phyloP scores from a whole-genome alignment of 2,888 invertebrate genomes.

The Liodrosophila aerea region DNA sequence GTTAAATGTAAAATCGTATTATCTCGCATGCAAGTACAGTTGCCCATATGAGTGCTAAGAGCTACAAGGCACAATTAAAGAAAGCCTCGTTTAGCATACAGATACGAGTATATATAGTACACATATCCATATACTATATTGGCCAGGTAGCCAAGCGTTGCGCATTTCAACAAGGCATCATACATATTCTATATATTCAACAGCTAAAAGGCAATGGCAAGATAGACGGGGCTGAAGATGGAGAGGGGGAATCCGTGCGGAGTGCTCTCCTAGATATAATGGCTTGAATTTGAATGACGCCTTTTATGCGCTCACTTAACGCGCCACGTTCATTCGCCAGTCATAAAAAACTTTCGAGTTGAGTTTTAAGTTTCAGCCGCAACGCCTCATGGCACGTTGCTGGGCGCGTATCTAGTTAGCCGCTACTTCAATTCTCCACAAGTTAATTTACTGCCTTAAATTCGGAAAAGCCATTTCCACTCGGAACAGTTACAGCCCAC shows the following conservation, averaged over 20 bases:
- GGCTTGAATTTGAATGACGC: constrained; percentile 64
- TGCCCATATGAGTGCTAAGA: constrained; percentile 1
- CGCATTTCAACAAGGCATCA: constrained; percentile 26
- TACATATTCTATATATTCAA: neutral
- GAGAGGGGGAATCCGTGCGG: constrained; percentile 3
- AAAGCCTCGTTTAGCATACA: neutral
- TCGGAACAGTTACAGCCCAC: constrained; percentile 24
- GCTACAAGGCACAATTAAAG: constrained; percentile 59
- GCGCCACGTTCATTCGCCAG: constrained; percentile 39
- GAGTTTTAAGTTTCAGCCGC: constrained; percentile 52
- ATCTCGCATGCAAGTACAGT: constrained; percentile 29
- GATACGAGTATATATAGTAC: too few species aligned
- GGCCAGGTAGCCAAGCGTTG: constrained; percentile 32
- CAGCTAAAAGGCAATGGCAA: neutral
- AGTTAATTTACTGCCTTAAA: constrained; percentile 50
- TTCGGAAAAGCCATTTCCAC: constrained; percentile 20
- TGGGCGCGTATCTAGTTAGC: constrained; percentile 53
- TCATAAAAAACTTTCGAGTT: constrained; percentile 58
- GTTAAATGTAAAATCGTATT: constrained; percentile 58
- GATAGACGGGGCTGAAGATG: neutral
- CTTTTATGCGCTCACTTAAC: constrained; percentile 43
- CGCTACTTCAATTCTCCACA: constrained; percentile 27
- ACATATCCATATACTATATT: too few species aligned
- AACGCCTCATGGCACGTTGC: constrained; percentile 25
- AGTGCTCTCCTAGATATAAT: constrained; percentile 50